These are phyloP conservation scores for Tilapia sparmanii DNA, from an alignment of 2,113 vertebrate species.

Conservation along the genomic window DNA sequence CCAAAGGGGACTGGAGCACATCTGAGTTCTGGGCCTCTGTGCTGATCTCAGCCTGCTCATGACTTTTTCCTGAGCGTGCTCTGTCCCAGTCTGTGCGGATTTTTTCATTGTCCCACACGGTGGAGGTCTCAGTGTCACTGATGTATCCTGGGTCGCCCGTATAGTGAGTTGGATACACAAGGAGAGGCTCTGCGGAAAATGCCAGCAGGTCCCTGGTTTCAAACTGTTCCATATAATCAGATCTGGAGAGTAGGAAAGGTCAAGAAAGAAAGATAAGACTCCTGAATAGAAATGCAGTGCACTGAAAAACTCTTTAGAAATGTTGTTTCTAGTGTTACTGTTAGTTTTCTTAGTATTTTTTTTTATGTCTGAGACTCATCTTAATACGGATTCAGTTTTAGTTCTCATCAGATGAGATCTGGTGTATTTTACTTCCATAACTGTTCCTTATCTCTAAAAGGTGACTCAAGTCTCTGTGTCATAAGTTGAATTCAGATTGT, in stretches of 20 bases:
- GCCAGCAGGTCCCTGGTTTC: constrained; percentile 78
- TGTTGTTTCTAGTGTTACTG: neutral
- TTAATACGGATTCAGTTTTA: neutral
- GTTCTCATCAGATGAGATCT: neutral
- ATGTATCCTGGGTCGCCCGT: constrained; percentile 85
- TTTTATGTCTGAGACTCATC: neutral
- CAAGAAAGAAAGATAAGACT: neutral
- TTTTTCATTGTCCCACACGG: constrained; percentile 84
- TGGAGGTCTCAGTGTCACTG: constrained; percentile 92
- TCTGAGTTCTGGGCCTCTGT: constrained; percentile 83
- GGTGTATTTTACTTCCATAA: neutral
- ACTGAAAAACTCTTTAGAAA: neutral
- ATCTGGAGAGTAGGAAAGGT: constrained; percentile 52
- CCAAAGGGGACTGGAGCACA: constrained; percentile 82
- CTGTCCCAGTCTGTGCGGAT: constrained; percentile 87
- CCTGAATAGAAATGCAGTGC: neutral
- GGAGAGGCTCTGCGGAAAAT: constrained; percentile 86
- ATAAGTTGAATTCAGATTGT: neutral
- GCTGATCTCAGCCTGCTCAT: constrained; percentile 81
- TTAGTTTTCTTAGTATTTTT: neutral
- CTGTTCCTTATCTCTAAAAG: neutral
- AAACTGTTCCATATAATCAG: constrained; percentile 84
- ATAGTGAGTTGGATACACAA: constrained; percentile 88
- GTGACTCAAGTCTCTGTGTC: neutral
- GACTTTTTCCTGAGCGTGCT: constrained; percentile 81